A percentile compares a stretch with the other conserved stretches of the same genome.
Evolutionary conservation across 2,888 invertebrate species (phyloP).

Genomic region (Myathropa florea): DNA sequence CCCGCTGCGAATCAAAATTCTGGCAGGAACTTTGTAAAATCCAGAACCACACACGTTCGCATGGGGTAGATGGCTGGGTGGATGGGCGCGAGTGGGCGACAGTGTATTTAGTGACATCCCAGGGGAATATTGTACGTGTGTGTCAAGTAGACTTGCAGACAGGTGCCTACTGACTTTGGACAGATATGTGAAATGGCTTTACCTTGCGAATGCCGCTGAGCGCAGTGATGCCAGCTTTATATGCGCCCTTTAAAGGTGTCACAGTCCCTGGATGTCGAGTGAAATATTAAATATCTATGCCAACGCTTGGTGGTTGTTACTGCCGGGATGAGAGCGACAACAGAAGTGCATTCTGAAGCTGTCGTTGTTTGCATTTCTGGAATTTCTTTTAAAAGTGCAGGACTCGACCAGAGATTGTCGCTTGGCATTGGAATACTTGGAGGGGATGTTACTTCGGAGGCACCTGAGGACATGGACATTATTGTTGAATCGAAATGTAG

Average conservation of each 20-base stretch:
- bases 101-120: conserved; percentile 35
- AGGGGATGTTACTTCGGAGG: too few relatives aligned
- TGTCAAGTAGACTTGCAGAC: conserved; percentile 50
- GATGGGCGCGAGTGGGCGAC: neutral
- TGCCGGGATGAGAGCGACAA: neutral
- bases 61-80: neutral
- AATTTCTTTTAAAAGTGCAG: neutral
- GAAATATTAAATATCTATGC: conserved; percentile 23
- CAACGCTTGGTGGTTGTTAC: neutral
- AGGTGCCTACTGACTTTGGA: conserved; percentile 48
- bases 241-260: conserved; percentile 4
- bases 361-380: neutral
- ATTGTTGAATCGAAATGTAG: neutral
- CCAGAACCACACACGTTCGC: neutral
- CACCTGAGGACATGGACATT: too few relatives aligned
- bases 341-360: neutral
- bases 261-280: neutral
- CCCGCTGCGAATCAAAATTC: conserved; percentile 28
- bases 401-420: neutral
- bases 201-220: conserved; percentile 31
- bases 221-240: conserved; percentile 14
- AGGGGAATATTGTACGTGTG: conserved; percentile 26
- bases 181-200: conserved; percentile 40
- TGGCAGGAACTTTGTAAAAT: conserved; percentile 25
- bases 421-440: neutral